Evolutionary conservation across 2,797 vertebrate species (phyloP).

Genomic region (Petrocephalus sullivani): DNA sequence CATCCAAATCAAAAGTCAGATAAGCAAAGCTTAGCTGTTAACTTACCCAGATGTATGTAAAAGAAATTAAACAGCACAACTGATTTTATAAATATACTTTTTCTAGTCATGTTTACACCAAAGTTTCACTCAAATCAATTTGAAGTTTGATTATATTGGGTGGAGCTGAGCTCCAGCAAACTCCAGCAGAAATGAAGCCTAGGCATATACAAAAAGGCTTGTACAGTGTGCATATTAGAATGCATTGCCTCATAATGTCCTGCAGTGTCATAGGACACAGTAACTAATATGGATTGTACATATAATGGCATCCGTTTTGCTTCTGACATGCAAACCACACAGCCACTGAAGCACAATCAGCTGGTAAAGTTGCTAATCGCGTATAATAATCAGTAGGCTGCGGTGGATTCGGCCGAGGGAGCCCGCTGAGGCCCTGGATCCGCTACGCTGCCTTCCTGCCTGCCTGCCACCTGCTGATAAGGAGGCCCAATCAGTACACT

Average conservation of each 20-base stretch:
- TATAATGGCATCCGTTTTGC: neutral
- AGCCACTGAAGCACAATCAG: slow-evolving; percentile 1
- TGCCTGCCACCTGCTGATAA: slow-evolving; percentile 57
- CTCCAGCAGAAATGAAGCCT: neutral
- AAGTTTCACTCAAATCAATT: neutral
- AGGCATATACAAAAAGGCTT: neutral
- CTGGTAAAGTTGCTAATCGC: slow-evolving; percentile 32
- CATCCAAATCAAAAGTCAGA: neutral
- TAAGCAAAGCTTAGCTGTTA: neutral
- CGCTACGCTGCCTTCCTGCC: slow-evolving; percentile 44
- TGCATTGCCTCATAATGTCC: neutral
- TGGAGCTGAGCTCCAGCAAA: too few relatives aligned
- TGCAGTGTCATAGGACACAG: neutral
- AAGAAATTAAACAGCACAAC: neutral
- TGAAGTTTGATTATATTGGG: neutral
- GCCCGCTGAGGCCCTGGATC: slow-evolving; percentile 34
- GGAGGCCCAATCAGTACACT: slow-evolving; percentile 45
- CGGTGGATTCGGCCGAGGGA: slow-evolving; percentile 42
- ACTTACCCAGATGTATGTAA: neutral
- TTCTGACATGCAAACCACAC: neutral
- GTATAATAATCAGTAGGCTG: slow-evolving; percentile 42
- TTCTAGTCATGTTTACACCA: neutral
- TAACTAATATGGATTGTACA: neutral
- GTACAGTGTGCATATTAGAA: neutral
- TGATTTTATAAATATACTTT: neutral